phyloP scores from a whole-genome alignment of 2,113 vertebrate species.

The Natator depressus region DNA sequence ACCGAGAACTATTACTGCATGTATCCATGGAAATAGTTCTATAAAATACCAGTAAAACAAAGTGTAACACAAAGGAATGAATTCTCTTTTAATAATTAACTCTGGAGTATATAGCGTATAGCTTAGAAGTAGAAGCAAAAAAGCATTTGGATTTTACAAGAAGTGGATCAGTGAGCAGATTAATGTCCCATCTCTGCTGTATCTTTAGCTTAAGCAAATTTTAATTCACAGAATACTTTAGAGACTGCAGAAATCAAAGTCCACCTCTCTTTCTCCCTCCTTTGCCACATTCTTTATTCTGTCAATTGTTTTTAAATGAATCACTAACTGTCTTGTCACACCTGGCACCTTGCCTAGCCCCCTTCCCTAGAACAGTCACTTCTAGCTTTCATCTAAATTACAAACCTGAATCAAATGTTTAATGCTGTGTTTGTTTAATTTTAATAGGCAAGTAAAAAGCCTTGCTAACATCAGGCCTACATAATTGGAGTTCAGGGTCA shows the following conservation, averaged over 20 bases:
- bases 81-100: slow-evolving; percentile 12
- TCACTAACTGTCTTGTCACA: not conserved
- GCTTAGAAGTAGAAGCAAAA: not conserved
- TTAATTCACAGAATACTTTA: not conserved
- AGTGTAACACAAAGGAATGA: not conserved
- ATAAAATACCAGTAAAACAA: not conserved
- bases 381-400: not conserved
- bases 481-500: not conserved
- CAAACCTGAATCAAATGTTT: not conserved
- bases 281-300: not conserved
- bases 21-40: not conserved
- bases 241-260: not conserved
- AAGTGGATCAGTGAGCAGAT: not conserved
- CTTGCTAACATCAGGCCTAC: not conserved
- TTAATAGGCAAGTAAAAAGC: not conserved
- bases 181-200: not conserved
- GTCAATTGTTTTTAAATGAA: not conserved
- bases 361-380: not conserved
- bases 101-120: not conserved
- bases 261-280: not conserved
- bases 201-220: not conserved
- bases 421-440: not conserved
- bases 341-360: not conserved
- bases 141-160: not conserved
- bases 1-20: not conserved